Conservation (phyloP, 2,888 invertebrate genomes). For the Hecatera dysodea region DNA sequence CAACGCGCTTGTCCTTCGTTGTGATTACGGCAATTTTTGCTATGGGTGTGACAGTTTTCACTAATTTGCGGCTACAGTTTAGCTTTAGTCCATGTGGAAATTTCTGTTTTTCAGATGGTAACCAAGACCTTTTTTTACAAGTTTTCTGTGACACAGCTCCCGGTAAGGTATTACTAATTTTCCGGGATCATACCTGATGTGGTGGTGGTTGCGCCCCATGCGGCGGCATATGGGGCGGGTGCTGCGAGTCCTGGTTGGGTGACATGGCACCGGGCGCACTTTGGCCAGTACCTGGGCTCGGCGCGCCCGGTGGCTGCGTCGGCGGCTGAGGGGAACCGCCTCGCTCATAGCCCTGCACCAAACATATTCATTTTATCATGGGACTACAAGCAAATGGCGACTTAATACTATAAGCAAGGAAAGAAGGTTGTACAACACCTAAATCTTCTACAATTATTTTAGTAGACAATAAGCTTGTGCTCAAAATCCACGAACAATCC, state of each 20-base stretch:
- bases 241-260: slow-evolving; percentile 87
- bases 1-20: slow-evolving; percentile 17
- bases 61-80: not conserved
- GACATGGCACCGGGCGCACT: slow-evolving; percentile 86
- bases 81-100: not conserved
- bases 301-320: slow-evolving; percentile 85
- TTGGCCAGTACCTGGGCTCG: slow-evolving; percentile 86
- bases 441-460: not conserved
- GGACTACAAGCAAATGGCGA: not conserved
- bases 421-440: not conserved
- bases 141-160: not conserved
- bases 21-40: slow-evolving; percentile 19
- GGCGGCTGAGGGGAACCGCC: slow-evolving; percentile 88
- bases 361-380: slow-evolving; percentile 19
- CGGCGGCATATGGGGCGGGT: slow-evolving; percentile 86
- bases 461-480: not conserved
- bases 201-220: slow-evolving; percentile 84
- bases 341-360: slow-evolving; percentile 85
- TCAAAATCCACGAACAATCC: not conserved
- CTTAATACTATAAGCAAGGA: not conserved
- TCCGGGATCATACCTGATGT: slow-evolving; percentile 79
- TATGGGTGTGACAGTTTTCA: slow-evolving; percentile 7
- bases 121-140: not conserved
- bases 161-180: slow-evolving; percentile 65
- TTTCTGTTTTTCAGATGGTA: not conserved